Conservation (phyloP, 2,113 vertebrate genomes). For the Actenoides hombroni region DNA sequence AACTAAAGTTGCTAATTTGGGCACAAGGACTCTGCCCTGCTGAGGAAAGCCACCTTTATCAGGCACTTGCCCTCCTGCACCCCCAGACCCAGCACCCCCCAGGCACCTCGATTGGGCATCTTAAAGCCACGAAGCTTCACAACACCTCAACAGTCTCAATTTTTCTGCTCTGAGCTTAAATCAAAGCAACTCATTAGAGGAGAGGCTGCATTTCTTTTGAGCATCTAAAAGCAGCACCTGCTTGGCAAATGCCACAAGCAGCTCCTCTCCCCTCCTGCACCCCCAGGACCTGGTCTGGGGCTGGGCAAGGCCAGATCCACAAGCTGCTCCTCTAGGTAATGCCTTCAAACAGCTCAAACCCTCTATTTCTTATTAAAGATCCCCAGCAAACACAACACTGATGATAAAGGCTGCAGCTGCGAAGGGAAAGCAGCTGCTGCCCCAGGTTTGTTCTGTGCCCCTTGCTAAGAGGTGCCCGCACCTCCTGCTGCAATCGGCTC, state of each 20-base stretch:
- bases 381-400: too few relatives aligned
- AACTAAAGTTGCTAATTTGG: fast-evolving
- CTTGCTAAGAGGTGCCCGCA: too few relatives aligned
- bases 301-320: not conserved
- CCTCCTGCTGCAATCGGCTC: not conserved
- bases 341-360: not conserved
- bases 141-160: fast-evolving
- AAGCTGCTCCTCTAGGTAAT: not conserved
- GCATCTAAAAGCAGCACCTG: not conserved
- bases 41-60: fast-evolving
- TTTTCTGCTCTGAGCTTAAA: not conserved
- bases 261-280: fast-evolving
- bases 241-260: not conserved
- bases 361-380: too few relatives aligned
- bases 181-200: fast-evolving
- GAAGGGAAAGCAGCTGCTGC: not conserved
- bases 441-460: not conserved
- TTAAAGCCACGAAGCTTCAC: not conserved
- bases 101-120: fast-evolving
- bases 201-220: fast-evolving
- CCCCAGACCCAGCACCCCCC: not conserved
- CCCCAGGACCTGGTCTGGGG: not conserved
- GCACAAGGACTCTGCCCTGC: not conserved
- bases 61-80: fast-evolving
- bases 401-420: not conserved